A percentile compares a stretch with the other conserved stretches of the same genome.
Evolutionary conservation across 2,888 invertebrate genomes (phyloP).

Genomic region (Synanthedon myopaeformis): DNA sequence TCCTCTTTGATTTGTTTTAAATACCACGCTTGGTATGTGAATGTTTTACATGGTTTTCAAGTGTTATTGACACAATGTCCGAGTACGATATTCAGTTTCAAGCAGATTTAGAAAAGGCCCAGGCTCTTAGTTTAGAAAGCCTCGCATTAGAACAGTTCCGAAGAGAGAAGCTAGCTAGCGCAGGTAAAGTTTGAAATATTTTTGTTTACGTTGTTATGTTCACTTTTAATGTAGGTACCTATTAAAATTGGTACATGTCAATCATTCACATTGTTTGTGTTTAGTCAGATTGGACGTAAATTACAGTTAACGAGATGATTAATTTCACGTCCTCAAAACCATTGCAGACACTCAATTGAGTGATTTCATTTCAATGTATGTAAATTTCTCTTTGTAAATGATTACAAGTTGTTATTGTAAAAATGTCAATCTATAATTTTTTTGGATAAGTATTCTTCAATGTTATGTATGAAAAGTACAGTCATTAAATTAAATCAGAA

Average conservation of each 20-base stretch:
- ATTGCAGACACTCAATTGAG: not conserved
- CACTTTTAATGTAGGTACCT: not conserved
- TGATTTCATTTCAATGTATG: too few relatives aligned
- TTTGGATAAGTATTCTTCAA: too few relatives aligned
- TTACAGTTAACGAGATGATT: not conserved
- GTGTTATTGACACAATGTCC: constrained; percentile 40
- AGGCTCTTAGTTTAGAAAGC: constrained; percentile 88
- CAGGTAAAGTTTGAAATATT: constrained; percentile 55
- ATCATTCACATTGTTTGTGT: not conserved
- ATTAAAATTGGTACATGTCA: not conserved
- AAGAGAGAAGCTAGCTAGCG: constrained; percentile 71
- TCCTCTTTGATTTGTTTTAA: constrained; percentile 14
- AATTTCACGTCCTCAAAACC: not conserved
- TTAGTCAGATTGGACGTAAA: not conserved
- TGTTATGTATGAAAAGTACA: too few relatives aligned
- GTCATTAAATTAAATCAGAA: too few relatives aligned
- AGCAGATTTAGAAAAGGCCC: constrained; percentile 89
- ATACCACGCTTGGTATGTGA: constrained; percentile 42
- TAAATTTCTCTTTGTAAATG: too few relatives aligned
- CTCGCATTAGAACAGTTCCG: constrained; percentile 85
- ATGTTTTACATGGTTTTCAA: constrained; percentile 29
- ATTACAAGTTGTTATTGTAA: too few relatives aligned
- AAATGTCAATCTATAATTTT: too few relatives aligned
- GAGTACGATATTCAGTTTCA: constrained; percentile 87
- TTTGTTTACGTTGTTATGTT: constrained; percentile 37